These are phyloP conservation scores for Oscheius sp. DNA, from an alignment of 2,888 invertebrate species.

Conservation along the genomic window DNA sequence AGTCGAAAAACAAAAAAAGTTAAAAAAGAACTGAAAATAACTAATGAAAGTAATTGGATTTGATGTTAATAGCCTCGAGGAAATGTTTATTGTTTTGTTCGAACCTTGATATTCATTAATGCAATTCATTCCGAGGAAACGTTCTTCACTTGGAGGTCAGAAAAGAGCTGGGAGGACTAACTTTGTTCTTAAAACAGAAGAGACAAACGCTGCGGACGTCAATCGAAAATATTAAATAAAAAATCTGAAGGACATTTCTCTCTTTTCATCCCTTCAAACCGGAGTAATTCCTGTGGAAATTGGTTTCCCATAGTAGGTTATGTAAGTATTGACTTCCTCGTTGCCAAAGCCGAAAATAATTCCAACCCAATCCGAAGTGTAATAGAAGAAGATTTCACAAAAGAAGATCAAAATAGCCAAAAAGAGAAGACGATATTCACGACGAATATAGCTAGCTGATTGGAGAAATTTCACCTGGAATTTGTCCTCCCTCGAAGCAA, in stretches of 20 bases:
- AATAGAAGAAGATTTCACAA: slow-evolving; percentile 4
- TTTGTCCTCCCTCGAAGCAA: neutral
- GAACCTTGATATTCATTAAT: too few species aligned
- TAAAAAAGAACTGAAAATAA: too few species aligned
- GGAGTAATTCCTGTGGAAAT: slow-evolving; percentile 18
- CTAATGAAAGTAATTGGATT: too few species aligned
- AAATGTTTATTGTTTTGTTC: too few species aligned
- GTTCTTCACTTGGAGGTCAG: too few species aligned
- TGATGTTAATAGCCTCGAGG: too few species aligned
- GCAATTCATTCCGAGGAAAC: too few species aligned
- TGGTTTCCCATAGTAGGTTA: slow-evolving; percentile 7
- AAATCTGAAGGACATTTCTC: slow-evolving; percentile 7
- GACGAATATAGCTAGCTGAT: neutral
- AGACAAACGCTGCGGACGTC: slow-evolving; percentile 5
- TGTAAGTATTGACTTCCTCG: neutral
- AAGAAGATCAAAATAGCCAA: slow-evolving; percentile 7
- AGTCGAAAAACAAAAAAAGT: too few species aligned
- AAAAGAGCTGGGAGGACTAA: too few species aligned
- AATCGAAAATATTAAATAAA: slow-evolving; percentile 8
- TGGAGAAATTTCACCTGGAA: neutral
- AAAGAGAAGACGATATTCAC: neutral
- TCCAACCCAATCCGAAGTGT: slow-evolving; percentile 13
- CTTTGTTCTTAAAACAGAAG: neutral
- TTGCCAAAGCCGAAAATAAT: neutral
- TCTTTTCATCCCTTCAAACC: neutral